Percentiles rank a stretch among this genome's conserved stretches.
phyloP scores from a whole-genome alignment of 2,797 vertebrate species.

The Myiothlypis coronata region DNA sequence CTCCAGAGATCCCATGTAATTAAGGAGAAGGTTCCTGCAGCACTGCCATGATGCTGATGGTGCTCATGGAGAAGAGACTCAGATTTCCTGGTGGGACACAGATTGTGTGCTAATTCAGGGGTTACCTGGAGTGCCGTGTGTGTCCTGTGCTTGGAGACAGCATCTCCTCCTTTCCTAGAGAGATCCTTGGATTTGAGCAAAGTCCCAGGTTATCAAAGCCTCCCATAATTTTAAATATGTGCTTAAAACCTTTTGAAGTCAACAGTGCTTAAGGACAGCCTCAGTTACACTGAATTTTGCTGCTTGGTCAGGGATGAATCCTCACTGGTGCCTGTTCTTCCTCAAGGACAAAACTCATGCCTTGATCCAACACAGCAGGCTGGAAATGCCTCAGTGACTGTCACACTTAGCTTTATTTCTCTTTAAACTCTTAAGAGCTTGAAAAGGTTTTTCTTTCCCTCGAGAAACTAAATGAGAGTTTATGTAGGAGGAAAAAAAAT shows the following conservation, averaged over 20 bases:
- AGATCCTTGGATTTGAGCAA: neutral
- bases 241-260: constrained; percentile 9
- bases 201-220: neutral
- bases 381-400: neutral
- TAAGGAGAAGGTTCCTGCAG: neutral
- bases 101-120: neutral
- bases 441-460: neutral
- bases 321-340: neutral
- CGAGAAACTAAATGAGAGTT: neutral
- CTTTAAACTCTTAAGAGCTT: neutral
- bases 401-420: neutral
- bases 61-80: neutral
- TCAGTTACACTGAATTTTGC: neutral
- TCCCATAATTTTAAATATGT: neutral
- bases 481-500: neutral
- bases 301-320: neutral
- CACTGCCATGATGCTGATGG: neutral
- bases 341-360: neutral
- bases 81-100: neutral
- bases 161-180: neutral
- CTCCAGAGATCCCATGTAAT: neutral
- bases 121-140: neutral
- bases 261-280: neutral
- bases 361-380: neutral
- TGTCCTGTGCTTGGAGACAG: neutral